phyloP scores from a whole-genome alignment of 1,140 invertebrate genomes.

The Solen grandis region DNA sequence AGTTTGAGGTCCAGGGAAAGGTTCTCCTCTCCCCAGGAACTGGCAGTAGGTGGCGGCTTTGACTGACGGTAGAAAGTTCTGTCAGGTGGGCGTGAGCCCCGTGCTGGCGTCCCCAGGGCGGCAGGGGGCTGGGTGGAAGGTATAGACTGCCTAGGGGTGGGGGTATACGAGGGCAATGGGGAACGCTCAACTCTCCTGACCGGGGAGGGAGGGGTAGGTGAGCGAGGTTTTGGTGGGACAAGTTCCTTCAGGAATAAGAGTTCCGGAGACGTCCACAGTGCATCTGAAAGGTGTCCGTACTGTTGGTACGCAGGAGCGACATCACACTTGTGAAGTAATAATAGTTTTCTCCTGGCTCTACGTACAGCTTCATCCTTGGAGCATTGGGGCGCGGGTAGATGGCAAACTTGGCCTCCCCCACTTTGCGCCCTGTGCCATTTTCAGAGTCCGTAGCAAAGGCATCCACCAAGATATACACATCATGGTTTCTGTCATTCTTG shows the following conservation, averaged over 20 bases:
- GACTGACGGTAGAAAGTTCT: background rate
- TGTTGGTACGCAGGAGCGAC: slow-evolving; percentile 67
- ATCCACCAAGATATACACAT: slow-evolving; percentile 76
- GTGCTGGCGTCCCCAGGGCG: background rate
- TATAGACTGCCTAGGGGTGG: background rate
- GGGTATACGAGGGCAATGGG: background rate
- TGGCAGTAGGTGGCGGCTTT: slow-evolving; percentile 56
- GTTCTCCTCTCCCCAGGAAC: slow-evolving; percentile 69
- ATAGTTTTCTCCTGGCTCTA: slow-evolving; percentile 74
- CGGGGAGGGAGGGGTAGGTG: slow-evolving; percentile 47
- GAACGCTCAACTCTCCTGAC: background rate
- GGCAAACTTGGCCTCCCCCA: slow-evolving; percentile 77
- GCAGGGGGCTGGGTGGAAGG: slow-evolving; percentile 29
- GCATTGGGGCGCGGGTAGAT: slow-evolving; percentile 78
- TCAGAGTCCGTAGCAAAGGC: slow-evolving; percentile 68
- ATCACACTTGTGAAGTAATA: slow-evolving; percentile 73
- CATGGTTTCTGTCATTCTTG: slow-evolving; percentile 78
- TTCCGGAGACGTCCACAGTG: slow-evolving; percentile 77
- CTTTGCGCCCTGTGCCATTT: slow-evolving; percentile 70
- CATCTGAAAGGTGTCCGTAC: slow-evolving; percentile 73
- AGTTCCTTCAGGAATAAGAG: slow-evolving; percentile 68
- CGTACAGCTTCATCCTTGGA: slow-evolving; percentile 72
- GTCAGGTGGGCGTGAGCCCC: slow-evolving; percentile 9
- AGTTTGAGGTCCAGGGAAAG: slow-evolving; percentile 64
- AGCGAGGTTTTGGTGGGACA: slow-evolving; percentile 54